A percentile compares a stretch with the other conserved stretches of the same genome.
Evolutionary conservation across 2,888 invertebrate species (phyloP).

Genomic region (Stictocephala bisonia): DNA sequence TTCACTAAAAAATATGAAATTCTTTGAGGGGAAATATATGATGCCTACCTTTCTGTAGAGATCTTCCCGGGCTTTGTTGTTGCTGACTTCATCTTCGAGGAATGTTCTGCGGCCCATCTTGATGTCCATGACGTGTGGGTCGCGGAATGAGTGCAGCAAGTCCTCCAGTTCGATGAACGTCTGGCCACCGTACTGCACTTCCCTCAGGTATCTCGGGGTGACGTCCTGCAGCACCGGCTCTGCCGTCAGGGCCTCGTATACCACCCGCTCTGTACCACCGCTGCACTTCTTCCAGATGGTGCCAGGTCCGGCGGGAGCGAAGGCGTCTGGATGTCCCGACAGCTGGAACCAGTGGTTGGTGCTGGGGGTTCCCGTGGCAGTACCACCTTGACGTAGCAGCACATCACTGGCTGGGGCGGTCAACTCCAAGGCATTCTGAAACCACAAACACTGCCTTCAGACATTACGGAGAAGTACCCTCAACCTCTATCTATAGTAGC

Average conservation of each 20-base stretch:
- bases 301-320: conserved; percentile 92
- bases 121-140: conserved; percentile 96
- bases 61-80: conserved; percentile 84
- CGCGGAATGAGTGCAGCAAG: conserved; percentile 87
- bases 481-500: too few relatives aligned
- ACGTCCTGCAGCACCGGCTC: conserved; percentile 79
- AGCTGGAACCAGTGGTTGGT: conserved; percentile 84
- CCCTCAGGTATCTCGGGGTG: conserved; percentile 78
- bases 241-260: conserved; percentile 82
- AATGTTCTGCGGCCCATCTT: conserved; percentile 98
- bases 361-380: conserved; percentile 41
- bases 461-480: background rate
- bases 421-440: conserved; percentile 90
- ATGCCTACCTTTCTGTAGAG: conserved; percentile 84
- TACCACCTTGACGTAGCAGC: conserved; percentile 70
- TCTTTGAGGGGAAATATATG: too few relatives aligned
- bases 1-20: too few relatives aligned
- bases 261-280: conserved; percentile 79
- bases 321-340: conserved; percentile 91
- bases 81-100: conserved; percentile 93
- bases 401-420: conserved; percentile 92
- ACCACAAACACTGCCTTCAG: conserved; percentile 63
- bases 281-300: conserved; percentile 92
- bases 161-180: conserved; percentile 96
- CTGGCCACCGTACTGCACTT: conserved; percentile 81